These are phyloP conservation scores for Ennomos erosarius DNA, from an alignment of 2,888 invertebrate genomes.

Conservation along the genomic window DNA sequence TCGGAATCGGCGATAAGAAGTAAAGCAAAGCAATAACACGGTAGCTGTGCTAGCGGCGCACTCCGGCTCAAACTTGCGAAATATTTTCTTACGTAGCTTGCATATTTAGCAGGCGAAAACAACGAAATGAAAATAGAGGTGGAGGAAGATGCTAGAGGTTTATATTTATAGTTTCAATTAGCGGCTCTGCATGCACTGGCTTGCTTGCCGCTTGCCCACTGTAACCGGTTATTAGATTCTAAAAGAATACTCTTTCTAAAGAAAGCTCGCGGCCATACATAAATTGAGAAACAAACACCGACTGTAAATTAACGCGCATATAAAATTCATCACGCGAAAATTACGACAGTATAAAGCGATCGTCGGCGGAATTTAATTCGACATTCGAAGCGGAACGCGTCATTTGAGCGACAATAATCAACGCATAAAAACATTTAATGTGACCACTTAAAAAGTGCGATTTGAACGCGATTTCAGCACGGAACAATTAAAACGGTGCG, in stretches of 20 bases:
- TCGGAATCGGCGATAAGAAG: constrained; percentile 47
- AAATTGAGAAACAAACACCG: constrained; percentile 46
- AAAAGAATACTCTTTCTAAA: constrained; percentile 42
- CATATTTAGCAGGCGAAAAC: constrained; percentile 54
- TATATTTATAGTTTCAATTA: constrained; percentile 83
- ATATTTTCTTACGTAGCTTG: constrained; percentile 47
- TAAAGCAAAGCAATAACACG: constrained; percentile 40
- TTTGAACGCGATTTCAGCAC: constrained; percentile 42
- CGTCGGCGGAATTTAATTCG: constrained; percentile 73
- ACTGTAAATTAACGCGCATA: constrained; percentile 59
- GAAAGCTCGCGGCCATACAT: constrained; percentile 38
- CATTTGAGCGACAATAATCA: constrained; percentile 74
- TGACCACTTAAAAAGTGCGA: constrained; percentile 57
- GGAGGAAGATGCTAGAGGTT: constrained; percentile 63
- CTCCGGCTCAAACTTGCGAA: constrained; percentile 45
- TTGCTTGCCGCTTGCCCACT: constrained; percentile 43
- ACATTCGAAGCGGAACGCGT: constrained; percentile 64
- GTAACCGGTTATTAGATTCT: constrained; percentile 56
- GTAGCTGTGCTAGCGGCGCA: constrained; percentile 33
- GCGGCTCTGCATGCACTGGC: constrained; percentile 67
- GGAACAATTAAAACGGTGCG: constrained; percentile 65
- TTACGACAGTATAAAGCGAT: constrained; percentile 69
- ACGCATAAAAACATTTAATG: constrained; percentile 69
- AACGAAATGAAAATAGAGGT: constrained; percentile 62
- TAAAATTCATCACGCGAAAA: constrained; percentile 70